A percentile compares a stretch with the other conserved stretches of the same genome.
Conservation (phyloP, 1,140 invertebrate genomes). For the Phymastichus coffea region DNA sequence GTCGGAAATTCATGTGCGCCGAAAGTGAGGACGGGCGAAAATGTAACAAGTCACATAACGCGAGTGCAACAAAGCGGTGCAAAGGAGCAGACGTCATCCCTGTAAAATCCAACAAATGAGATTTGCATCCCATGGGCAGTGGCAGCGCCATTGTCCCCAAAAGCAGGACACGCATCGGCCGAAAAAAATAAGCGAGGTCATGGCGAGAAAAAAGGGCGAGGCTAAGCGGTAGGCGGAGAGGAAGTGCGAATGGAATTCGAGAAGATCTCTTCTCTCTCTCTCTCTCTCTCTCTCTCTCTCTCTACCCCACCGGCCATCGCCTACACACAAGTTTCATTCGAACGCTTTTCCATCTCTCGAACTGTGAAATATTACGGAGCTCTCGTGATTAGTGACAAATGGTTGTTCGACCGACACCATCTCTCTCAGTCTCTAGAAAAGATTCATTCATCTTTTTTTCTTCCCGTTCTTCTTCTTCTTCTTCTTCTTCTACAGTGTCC, state of each 20-base stretch:
- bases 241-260: conserved; percentile 21
- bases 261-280: conserved; percentile 22
- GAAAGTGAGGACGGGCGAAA: no score
- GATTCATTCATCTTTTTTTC: no score
- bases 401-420: no score
- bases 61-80: no score
- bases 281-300: conserved; percentile 3
- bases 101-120: no score
- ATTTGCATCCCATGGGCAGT: neutral
- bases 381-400: conserved; percentile 30
- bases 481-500: neutral
- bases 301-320: neutral
- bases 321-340: neutral
- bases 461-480: neutral
- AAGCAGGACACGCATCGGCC: no score
- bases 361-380: conserved; percentile 32
- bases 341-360: conserved; percentile 15
- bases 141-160: no score
- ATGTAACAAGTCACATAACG: no score
- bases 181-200: no score
- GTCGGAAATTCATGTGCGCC: no score
- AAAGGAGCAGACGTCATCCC: no score
- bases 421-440: no score
- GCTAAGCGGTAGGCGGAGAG: conserved; percentile 19
- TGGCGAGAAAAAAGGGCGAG: conserved; percentile 14